Evolutionary conservation across 2,888 invertebrate genomes (phyloP), one percentile per base, ranked within the genome.

Genomic region (Deilephila porcellus): DNA sequence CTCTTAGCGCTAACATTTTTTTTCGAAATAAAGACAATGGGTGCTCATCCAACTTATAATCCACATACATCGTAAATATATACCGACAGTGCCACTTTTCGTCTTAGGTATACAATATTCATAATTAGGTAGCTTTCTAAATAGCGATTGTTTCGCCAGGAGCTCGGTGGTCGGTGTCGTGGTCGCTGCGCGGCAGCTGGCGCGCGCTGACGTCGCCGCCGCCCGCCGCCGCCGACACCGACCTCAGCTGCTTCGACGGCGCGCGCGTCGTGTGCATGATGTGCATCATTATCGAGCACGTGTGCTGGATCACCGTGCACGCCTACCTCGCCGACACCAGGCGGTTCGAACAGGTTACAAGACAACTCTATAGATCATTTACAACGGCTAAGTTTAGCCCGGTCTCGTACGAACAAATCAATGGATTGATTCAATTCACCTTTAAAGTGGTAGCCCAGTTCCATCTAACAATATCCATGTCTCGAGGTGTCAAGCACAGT

Each of bases 271-370:
- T 93, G 77, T 90, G 90, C 85, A 91, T 94, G 93, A 83, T 91
- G 80, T 90, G 90, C 79, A 90, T 94, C 85, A 90, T 94, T 84
- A 83, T 94, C 34, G 94, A 93, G 79, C 94, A 94, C 85, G 93
- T 94, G 25, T 89, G 90, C 84, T 94, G 93, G 93, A 88, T 94
- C 82, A 88, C 88, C 82, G 88, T 90, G 77, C 89, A 90, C 77
- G 78, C 91, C 17, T 93, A 91, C 78, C 81, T 92, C 73, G 84
- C 85, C 8, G 88, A 92, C 76, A 88, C 93, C 3, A 80, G 89
- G 70, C 83, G 82, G 45, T 86, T 85, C 20, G 93, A 93, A 75
- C 83, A 85, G 90, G 94, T 93, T 45, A 75, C 73, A 32, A 32
- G 32, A 32, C 32, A 32, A 32, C 32, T 32, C 67, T 4, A 5